phyloP scores from a whole-genome alignment of 2,797 vertebrate genomes.

The Esox lucius region DNA sequence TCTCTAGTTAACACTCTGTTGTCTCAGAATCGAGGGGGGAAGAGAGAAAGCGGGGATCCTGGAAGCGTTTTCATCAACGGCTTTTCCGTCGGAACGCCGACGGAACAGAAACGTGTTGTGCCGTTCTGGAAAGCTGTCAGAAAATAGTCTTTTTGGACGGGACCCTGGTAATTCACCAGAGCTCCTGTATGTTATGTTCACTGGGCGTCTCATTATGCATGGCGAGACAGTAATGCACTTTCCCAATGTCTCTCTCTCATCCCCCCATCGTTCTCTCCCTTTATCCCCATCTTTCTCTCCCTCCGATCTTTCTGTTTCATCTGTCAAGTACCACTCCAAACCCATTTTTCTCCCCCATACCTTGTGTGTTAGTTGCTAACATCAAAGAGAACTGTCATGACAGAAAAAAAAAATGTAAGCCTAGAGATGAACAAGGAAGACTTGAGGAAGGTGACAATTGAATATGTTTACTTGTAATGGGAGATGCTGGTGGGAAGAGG shows the following conservation, averaged over 20 bases:
- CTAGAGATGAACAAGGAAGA: conserved; percentile 22
- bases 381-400: conserved; percentile 53
- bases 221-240: conserved; percentile 27
- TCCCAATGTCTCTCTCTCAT: conserved; percentile 34
- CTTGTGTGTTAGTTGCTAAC: conserved; percentile 49
- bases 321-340: conserved; percentile 50
- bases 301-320: conserved; percentile 44
- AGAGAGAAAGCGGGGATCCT: conserved; percentile 17
- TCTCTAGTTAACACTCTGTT: conserved; percentile 46
- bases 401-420: background rate
- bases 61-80: conserved; percentile 55
- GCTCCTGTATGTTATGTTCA: conserved; percentile 52
- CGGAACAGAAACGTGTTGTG: conserved; percentile 54
- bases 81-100: conserved; percentile 49
- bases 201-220: conserved; percentile 50
- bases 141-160: conserved; percentile 42
- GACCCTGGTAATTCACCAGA: conserved; percentile 52
- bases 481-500: conserved; percentile 45
- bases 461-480: conserved; percentile 49
- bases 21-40: conserved; percentile 28
- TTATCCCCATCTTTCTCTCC: background rate
- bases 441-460: conserved; percentile 61
- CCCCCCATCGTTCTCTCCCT: conserved; percentile 25
- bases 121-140: conserved; percentile 56
- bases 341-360: too few species aligned